A percentile compares a stretch with the other conserved stretches of the same genome.
phyloP scores from a whole-genome alignment of 2,888 invertebrate genomes.

The Oegoconia quadripuncta region DNA sequence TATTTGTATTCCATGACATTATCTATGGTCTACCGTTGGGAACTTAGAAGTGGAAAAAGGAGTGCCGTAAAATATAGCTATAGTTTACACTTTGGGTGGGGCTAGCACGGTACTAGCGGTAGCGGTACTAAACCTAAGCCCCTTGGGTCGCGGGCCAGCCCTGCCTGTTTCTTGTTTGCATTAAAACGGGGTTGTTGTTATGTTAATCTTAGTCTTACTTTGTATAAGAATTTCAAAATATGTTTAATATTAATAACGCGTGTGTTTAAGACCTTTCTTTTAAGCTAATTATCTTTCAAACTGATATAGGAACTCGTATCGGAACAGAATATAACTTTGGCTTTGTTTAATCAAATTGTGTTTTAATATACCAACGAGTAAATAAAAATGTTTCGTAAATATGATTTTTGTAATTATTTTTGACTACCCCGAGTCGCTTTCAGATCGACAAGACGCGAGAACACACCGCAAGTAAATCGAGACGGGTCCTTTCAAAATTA shows the following conservation, averaged over 20 bases:
- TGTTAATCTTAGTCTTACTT: constrained; percentile 68
- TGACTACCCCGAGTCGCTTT: constrained; percentile 62
- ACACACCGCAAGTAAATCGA: constrained; percentile 60
- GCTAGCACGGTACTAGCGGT: constrained; percentile 6
- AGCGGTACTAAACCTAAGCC: constrained; percentile 6
- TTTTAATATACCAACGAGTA: constrained; percentile 75
- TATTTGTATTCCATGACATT: constrained; percentile 32
- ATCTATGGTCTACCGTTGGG: constrained; percentile 9
- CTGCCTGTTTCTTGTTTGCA: constrained; percentile 50
- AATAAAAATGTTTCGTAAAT: constrained; percentile 76
- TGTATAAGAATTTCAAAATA: constrained; percentile 67
- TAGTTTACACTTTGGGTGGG: constrained; percentile 17
- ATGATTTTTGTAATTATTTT: constrained; percentile 79
- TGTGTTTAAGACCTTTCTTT: constrained; percentile 63
- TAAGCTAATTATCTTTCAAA: constrained; percentile 64
- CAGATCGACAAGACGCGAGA: constrained; percentile 55
- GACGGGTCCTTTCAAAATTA: constrained; percentile 68
- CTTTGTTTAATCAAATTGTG: constrained; percentile 75
- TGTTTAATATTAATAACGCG: constrained; percentile 62
- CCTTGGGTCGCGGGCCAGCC: constrained; percentile 22
- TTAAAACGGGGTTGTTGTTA: constrained; percentile 69
- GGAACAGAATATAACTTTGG: constrained; percentile 61
- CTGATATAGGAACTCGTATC: constrained; percentile 62
- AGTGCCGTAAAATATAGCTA: constrained; percentile 18
- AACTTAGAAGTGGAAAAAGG: constrained; percentile 7